Evolutionary conservation across 2,888 invertebrate genomes (phyloP), one percentile per base, ranked within the genome.

Genomic region (Busseola fusca): DNA sequence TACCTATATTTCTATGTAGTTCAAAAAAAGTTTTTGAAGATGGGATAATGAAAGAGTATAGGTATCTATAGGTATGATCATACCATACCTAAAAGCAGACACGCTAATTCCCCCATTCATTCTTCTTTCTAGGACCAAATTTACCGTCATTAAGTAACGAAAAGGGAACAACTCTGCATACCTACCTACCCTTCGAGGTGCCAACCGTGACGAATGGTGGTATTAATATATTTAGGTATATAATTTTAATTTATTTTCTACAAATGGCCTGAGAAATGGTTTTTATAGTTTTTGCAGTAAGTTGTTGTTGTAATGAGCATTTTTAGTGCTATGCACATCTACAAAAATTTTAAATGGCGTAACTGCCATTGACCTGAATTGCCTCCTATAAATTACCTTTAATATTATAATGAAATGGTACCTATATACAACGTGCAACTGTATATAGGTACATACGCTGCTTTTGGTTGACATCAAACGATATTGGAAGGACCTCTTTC

Each of bases 171-270:
- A 25, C 57, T 21, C 59, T 16, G 48, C 54, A 14, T 40, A 16
- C 78, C 72, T n/a, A n/a, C n/a, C n/a, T n/a, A n/a, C n/a, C n/a
- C 78, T 56, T 16, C 21, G 48, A 40, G 34, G 48, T 62, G 40
- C 64, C 59, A 56, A 40, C 59, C 72, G 54, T 78, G 4, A 78
- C 78, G 34, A 42, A 69, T 25, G n/a, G 34, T 30, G 57, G 30
- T 16, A 45, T n/a, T 37, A 30, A 37, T 16, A 10, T 16, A n/a
- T 30, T 48, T 25, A 5, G n/a, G n/a, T n/a, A 34, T 52, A 57
- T 57, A 10, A 63, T 77, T 56, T 71, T 45, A 52, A 70, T 70
- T 77, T 37, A 50, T 57, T 76, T 74, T 58, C 52, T 74, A 74
- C 70, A 52, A 70, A 77, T 74, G 42, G 52, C 21, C 1, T 40